Evolutionary conservation across 2,888 invertebrate genomes (phyloP).

Genomic region (Boloria euphrosyne): DNA sequence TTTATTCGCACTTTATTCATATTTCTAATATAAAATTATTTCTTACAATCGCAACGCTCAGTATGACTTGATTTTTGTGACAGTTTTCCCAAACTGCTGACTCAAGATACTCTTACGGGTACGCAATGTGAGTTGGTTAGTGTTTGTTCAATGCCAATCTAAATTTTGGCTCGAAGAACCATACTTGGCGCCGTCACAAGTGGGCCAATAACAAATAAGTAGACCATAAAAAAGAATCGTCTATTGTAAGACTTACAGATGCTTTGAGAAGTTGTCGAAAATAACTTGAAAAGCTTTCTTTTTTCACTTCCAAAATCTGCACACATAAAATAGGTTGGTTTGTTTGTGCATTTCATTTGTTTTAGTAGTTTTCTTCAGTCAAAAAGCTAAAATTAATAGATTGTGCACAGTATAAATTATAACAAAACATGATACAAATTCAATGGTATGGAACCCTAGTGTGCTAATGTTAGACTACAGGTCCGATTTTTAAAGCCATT

Average conservation of each 20-base stretch:
- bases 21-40: not conserved
- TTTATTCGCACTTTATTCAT: not conserved
- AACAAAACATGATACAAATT: too few species aligned
- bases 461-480: too few species aligned
- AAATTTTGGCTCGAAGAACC: constrained; percentile 50
- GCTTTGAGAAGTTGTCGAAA: constrained; percentile 3
- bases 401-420: too few species aligned
- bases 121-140: constrained; percentile 25
- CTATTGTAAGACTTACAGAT: constrained; percentile 54
- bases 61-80: constrained; percentile 9
- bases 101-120: constrained; percentile 23
- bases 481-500: too few species aligned
- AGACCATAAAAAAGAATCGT: constrained; percentile 56
- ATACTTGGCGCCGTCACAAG: constrained; percentile 65
- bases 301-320: not conserved
- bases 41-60: not conserved
- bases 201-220: constrained; percentile 65
- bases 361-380: too few species aligned
- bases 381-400: too few species aligned
- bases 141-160: constrained; percentile 48
- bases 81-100: constrained; percentile 24
- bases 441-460: too few species aligned
- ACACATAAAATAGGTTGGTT: too few species aligned
- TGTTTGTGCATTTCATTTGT: too few species aligned
- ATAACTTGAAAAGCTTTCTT: not conserved